A percentile compares a stretch with the other conserved stretches of the same genome.
Evolutionary conservation across 2,113 vertebrate genomes (phyloP).

Genomic region (Turdus rufiventris): DNA sequence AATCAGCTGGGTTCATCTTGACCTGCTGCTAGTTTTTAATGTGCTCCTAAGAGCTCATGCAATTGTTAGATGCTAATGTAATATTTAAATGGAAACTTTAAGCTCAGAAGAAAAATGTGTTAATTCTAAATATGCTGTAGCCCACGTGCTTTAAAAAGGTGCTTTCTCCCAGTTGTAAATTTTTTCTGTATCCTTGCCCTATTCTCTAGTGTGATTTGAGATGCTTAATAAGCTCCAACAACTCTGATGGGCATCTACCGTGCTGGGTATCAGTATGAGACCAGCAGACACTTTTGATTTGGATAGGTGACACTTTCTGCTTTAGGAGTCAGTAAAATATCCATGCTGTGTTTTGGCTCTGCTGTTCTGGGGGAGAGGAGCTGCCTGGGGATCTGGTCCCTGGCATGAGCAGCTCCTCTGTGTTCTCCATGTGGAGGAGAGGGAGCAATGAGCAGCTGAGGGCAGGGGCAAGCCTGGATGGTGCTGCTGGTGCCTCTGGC

Average conservation of each 20-base stretch:
- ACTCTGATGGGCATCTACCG: accelerated
- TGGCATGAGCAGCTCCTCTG: neutral
- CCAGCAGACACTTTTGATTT: neutral
- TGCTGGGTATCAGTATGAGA: neutral
- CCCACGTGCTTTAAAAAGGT: neutral
- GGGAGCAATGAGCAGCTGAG: neutral
- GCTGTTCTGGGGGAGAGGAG: neutral
- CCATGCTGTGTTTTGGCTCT: neutral
- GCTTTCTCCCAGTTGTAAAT: neutral
- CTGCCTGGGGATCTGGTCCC: neutral
- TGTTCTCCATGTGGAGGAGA: neutral
- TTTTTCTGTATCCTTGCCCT: neutral
- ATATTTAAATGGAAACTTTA: neutral
- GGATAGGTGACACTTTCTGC: neutral
- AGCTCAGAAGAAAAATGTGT: neutral
- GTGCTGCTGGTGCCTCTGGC: neutral
- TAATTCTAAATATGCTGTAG: neutral
- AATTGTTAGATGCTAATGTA: neutral
- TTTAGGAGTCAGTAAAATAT: neutral
- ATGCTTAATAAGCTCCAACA: neutral
- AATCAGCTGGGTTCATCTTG: neutral
- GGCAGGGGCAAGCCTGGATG: neutral
- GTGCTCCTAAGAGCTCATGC: neutral
- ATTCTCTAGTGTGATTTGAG: neutral
- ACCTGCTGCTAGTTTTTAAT: neutral